Evolutionary conservation across 1,140 invertebrate genomes (phyloP).

Genomic region (Drosophila tristis): DNA sequence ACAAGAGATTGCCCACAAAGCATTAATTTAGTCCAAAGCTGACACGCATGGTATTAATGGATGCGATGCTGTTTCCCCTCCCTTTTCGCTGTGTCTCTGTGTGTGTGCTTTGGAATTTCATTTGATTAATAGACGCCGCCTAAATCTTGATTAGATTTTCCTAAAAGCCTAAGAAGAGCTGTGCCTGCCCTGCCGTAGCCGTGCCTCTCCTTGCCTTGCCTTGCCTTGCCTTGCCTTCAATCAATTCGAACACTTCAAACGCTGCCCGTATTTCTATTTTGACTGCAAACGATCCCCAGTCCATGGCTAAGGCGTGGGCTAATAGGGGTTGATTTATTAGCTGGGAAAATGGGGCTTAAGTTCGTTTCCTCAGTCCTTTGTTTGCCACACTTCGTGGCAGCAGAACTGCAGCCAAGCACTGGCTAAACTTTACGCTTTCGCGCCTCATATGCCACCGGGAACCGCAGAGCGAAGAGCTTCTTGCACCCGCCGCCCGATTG

Average conservation of each 20-base stretch:
- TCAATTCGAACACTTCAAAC: constrained; percentile 17
- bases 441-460: constrained; percentile 10
- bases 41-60: constrained; percentile 62
- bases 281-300: background rate
- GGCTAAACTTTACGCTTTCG: constrained; percentile 22
- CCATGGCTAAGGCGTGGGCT: constrained; percentile 2
- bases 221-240: constrained; percentile 40
- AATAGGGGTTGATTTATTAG: constrained; percentile 3
- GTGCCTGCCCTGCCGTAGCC: background rate
- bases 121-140: constrained; percentile 59
- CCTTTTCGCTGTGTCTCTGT: constrained; percentile 18
- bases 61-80: constrained; percentile 19
- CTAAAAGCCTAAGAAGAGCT: constrained; percentile 28
- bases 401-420: background rate
- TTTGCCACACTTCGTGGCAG: background rate
- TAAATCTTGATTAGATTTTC: constrained; percentile 51
- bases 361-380: constrained; percentile 18
- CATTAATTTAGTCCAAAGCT: constrained; percentile 62
- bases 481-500: background rate
- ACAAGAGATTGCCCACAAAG: constrained; percentile 57
- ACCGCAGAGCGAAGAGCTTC: background rate
- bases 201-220: too few species aligned
- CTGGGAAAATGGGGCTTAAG: background rate
- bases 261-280: constrained; percentile 4
- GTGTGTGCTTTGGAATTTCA: constrained; percentile 38